Evolutionary conservation across 2,797 vertebrate genomes (phyloP).

Genomic region (Kryptolebias ocellatus): DNA sequence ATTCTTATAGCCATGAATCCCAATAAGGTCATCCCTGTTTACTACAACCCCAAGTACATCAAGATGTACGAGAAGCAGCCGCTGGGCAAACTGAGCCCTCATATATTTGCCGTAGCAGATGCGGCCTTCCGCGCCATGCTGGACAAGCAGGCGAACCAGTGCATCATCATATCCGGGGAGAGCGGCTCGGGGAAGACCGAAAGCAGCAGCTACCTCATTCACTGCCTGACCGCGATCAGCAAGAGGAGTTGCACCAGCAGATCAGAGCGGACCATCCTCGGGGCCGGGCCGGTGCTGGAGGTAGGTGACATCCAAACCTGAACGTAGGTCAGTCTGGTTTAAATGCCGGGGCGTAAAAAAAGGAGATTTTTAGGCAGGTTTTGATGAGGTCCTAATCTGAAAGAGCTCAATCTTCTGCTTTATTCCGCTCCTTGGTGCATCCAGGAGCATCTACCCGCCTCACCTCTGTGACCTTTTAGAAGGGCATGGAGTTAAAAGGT

Average conservation of each 20-base stretch:
- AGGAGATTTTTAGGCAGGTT: too few relatives aligned
- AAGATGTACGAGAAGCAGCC: slow-evolving; percentile 94
- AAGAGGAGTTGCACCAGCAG: slow-evolving; percentile 90
- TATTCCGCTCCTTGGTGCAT: too few relatives aligned
- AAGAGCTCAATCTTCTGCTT: too few relatives aligned
- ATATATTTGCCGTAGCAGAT: slow-evolving; percentile 94
- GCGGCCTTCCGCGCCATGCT: slow-evolving; percentile 91
- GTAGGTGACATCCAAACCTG: slow-evolving; percentile 72
- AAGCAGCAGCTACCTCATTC: slow-evolving; percentile 95
- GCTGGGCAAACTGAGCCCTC: slow-evolving; percentile 90
- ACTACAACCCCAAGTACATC: slow-evolving; percentile 97
- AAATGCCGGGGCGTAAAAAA: too few relatives aligned
- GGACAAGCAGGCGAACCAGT: slow-evolving; percentile 87
- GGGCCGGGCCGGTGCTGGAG: slow-evolving; percentile 94
- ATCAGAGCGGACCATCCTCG: slow-evolving; percentile 92
- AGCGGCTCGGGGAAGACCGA: slow-evolving; percentile 96
- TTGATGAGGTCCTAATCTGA: too few relatives aligned
- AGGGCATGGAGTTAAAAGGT: too few relatives aligned
- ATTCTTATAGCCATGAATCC: slow-evolving; percentile 95
- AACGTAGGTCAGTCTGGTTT: too few relatives aligned
- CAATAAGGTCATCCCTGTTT: slow-evolving; percentile 93
- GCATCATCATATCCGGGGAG: slow-evolving; percentile 92
- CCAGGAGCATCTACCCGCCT: too few relatives aligned
- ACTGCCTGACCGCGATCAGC: slow-evolving; percentile 94
- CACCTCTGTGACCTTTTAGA: too few relatives aligned